These are phyloP conservation scores for Pyrrhosoma nymphula DNA, from an alignment of 2,888 invertebrate genomes.

Conservation along the genomic window DNA sequence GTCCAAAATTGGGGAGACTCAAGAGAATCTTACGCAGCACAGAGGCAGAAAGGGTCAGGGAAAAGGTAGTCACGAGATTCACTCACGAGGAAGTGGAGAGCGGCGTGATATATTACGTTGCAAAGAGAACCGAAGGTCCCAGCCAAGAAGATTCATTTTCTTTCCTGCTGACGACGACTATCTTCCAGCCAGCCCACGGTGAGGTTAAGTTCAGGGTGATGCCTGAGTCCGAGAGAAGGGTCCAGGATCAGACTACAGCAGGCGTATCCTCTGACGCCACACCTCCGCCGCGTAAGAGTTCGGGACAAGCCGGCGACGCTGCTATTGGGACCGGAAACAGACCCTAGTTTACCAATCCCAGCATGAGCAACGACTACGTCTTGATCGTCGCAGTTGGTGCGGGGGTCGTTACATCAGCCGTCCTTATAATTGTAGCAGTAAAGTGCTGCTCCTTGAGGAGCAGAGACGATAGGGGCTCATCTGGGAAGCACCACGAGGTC, in stretches of 20 bases:
- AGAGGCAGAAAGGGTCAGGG: conserved; percentile 84
- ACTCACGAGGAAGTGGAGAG: conserved; percentile 94
- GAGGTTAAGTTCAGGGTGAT: conserved; percentile 82
- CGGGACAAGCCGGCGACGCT: conserved; percentile 82
- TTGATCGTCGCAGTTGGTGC: conserved; percentile 83
- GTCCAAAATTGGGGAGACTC: conserved; percentile 88
- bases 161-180: conserved; percentile 88
- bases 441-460: conserved; percentile 83
- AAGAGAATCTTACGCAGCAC: conserved; percentile 90
- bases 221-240: conserved; percentile 71
- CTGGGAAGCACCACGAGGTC: conserved; percentile 78
- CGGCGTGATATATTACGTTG: conserved; percentile 90
- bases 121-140: conserved; percentile 79
- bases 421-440: conserved; percentile 80
- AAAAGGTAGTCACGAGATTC: conserved; percentile 87
- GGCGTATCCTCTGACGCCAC: conserved; percentile 78
- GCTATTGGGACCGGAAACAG: conserved; percentile 76
- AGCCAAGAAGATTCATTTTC: conserved; percentile 84
- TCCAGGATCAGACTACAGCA: conserved; percentile 75
- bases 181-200: conserved; percentile 92
- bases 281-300: conserved; percentile 77
- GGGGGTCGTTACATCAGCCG: conserved; percentile 79
- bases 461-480: conserved; percentile 77
- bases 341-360: conserved; percentile 81
- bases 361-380: conserved; percentile 84